Evolutionary conservation across 2,888 invertebrate species (phyloP), one percentile per base, ranked within the genome.

Genomic region (Polia nebulosa): DNA sequence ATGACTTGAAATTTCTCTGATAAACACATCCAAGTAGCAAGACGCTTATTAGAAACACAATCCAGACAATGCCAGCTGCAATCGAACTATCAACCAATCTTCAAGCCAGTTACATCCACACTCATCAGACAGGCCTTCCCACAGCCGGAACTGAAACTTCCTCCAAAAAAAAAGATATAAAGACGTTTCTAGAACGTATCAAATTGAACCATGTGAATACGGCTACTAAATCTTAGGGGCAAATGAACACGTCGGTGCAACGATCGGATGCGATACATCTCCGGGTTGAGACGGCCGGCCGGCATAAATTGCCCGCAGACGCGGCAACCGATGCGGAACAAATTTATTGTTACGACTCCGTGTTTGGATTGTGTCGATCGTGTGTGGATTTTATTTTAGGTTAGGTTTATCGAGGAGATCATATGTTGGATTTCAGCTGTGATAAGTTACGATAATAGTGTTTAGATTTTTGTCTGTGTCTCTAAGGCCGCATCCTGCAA

Each of bases 181-280:
- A 80, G 56, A 45, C 62, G 39, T 61, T 79, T 71, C 74, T 65
- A 72, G 71, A 75, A 69, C 66, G 71, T 76, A 85, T 79, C 84
- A 79, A 85, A 78, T 66, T 62, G 71, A 55, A 36, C 81, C 80
- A 83, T 81, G 79, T 82, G 84, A 76, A 80, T 78, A 70, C 75
- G 34, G 81, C 82, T 81, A 76, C 85, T 91, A 91, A 91, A 90
- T 91, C 89, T 89, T 85, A 63, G 67, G 85, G 84, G 85, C 89
- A 91, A 92, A 92, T 92, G 93, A 91, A 91, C 91, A 91, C 87
- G 92, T 92, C 92, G 80, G 84, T 85, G 85, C 85, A 85, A 82
- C 85, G 88, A 90, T 90, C 90, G 91, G 92, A 91, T 88, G 85
- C 90, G 84, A 93, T 93, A 91, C 91, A 92, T 93, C 91, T 91